Base-by-base conservation (phyloP, 2,888 invertebrate species). In the Archaeoteleia sp. region DNA sequence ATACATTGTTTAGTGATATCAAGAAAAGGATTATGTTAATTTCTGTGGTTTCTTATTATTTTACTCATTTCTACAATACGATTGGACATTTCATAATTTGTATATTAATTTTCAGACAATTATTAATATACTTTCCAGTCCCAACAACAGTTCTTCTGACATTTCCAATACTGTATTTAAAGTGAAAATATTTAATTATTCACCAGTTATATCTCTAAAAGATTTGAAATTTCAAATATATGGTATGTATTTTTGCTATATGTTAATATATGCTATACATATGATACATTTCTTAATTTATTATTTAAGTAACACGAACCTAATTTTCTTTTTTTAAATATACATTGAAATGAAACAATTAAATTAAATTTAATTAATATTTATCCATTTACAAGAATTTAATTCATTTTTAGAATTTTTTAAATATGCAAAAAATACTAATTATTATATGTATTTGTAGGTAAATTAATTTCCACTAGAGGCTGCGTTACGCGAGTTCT, bases 401-500 rank as follows among this genome's bases (percentile, higher is more conserved):
- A n/a, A n/a, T n/a, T n/a, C n/a, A n/a, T n/a, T n/a, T n/a, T n/a
- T n/a, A n/a, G n/a, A 25, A n/a, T 25, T 10, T 29, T 4, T 8
- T 8, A n/a, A 9, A n/a, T n/a, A n/a, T n/a, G n/a, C n/a, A n/a
- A n/a, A n/a, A n/a, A n/a, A n/a, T n/a, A n/a, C 17, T 32, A 34
- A 35, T 27, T n/a, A 29, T 43, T 10, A 40, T 32, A 15, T 45
- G 81, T 61, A 30, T 85, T 62, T 77, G 30, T 57, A 91, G 92
- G 91, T 2, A 92, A 92, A 85, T 82, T 96, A 70, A 91, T 95
- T 14, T 90, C 93, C 15, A 89, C 96, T 1, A 90, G 92, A 79
- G 97, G 97, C 0, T 95, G 94, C 32, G 94, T 97, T 0, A 93
- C 94, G 63, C 89, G 93, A 81, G 93, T 94, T 1, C 91, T 94